These are phyloP conservation scores for Ridgeia piscesae DNA, from an alignment of 1,140 invertebrate genomes.

Conservation along the genomic window DNA sequence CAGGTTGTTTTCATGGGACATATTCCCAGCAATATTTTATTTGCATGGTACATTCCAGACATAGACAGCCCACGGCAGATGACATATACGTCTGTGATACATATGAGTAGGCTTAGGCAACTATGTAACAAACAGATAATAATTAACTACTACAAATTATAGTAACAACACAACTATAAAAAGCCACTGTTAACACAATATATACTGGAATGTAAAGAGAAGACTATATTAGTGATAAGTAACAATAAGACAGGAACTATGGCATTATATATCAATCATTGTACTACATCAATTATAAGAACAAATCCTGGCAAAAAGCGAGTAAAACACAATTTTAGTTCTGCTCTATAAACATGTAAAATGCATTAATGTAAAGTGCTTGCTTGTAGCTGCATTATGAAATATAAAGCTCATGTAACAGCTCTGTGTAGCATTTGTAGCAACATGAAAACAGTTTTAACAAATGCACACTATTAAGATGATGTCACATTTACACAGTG, in stretches of 20 bases:
- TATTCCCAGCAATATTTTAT: neutral
- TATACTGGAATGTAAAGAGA: neutral
- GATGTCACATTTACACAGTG: neutral
- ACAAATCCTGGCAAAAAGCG: neutral
- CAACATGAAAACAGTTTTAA: neutral
- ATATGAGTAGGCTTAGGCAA: neutral
- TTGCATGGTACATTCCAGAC: neutral
- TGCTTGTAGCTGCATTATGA: neutral
- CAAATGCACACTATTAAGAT: neutral
- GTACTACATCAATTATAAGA: too few relatives aligned
- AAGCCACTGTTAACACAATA: neutral
- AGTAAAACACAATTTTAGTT: neutral
- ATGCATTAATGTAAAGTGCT: neutral
- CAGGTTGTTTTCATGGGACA: neutral
- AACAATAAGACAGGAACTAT: neutral
- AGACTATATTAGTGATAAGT: neutral
- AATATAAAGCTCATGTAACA: neutral
- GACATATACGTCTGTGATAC: neutral
- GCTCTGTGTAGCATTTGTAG: neutral
- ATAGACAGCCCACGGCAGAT: neutral
- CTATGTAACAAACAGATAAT: neutral
- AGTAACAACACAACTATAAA: neutral
- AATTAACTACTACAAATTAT: neutral
- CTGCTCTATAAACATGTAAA: neutral
- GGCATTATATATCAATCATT: neutral